phyloP scores from a whole-genome alignment of 2,113 vertebrate species.

The Ammodytes marinus region DNA sequence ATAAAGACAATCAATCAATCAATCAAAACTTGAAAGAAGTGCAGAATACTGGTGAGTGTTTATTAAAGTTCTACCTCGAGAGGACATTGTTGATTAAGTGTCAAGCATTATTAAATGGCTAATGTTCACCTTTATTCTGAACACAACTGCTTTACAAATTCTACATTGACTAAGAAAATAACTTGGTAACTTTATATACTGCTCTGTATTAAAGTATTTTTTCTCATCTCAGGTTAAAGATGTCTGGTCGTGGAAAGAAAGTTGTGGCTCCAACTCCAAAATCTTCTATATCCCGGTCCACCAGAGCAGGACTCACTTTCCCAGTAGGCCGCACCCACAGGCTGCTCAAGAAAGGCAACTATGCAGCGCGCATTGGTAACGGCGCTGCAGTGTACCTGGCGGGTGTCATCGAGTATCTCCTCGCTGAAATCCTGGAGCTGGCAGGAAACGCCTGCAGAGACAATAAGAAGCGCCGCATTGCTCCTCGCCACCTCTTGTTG shows the following conservation, averaged over 20 bases:
- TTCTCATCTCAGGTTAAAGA: conserved; percentile 48
- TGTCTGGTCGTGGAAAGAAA: conserved; percentile 86
- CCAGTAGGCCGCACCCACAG: conserved; percentile 82
- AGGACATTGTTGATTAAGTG: accelerated
- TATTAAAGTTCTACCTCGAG: accelerated
- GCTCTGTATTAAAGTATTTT: not conserved
- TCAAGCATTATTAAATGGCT: not conserved
- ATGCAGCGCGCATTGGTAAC: conserved; percentile 60
- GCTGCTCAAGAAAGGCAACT: conserved; percentile 79
- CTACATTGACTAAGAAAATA: too few relatives aligned
- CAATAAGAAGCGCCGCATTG: conserved; percentile 82
- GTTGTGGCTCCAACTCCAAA: conserved; percentile 21
- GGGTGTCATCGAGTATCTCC: conserved; percentile 85
- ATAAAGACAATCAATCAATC: too few relatives aligned
- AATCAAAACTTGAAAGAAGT: not conserved
- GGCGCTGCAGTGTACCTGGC: conserved; percentile 83
- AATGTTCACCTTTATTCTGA: not conserved
- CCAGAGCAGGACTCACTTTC: conserved; percentile 83
- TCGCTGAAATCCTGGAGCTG: conserved; percentile 85
- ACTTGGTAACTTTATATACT: not conserved
- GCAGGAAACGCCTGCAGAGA: conserved; percentile 81
- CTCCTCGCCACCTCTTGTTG: conserved; percentile 85
- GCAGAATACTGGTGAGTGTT: conserved; percentile 27
- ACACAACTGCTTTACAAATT: too few relatives aligned
- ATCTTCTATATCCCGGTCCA: conserved; percentile 43